Conservation (phyloP, 2,113 vertebrate species). For the Myrmophylax atrothorax region DNA sequence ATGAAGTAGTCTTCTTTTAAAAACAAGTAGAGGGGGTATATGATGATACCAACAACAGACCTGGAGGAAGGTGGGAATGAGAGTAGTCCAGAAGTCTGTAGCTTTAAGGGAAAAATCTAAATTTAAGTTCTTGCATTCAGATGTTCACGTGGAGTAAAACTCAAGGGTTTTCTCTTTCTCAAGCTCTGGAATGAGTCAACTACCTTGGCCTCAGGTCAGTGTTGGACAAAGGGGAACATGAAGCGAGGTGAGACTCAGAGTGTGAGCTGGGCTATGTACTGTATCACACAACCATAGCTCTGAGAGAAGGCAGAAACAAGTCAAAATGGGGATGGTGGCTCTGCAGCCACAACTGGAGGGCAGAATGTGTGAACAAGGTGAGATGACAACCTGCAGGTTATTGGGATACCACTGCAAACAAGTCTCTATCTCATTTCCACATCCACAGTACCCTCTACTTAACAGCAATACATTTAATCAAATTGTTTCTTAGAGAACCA, state of each 20-base stretch:
- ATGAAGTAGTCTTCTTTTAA: background rate
- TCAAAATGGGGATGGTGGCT: background rate
- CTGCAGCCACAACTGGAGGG: background rate
- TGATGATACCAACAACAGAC: background rate
- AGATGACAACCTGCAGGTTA: background rate
- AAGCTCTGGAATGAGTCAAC: background rate
- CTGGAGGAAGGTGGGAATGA: background rate
- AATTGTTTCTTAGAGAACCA: slow-evolving; percentile 52
- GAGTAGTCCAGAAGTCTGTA: background rate
- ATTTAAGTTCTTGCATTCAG: background rate
- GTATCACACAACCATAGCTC: background rate
- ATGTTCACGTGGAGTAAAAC: background rate
- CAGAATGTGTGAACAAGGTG: background rate
- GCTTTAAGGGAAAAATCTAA: background rate
- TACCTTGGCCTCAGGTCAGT: background rate
- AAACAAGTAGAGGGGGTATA: background rate
- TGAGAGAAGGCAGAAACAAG: background rate
- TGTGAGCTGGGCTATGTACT: background rate
- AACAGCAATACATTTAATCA: slow-evolving; percentile 53
- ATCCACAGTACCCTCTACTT: background rate
- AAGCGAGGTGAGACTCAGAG: background rate
- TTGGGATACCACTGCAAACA: background rate
- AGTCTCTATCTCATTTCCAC: background rate
- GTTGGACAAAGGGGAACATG: background rate
- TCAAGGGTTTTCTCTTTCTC: background rate